Evolutionary conservation across 2,888 invertebrate genomes (phyloP), one percentile per base, ranked within the genome.

Genomic region (Agrotis puta): DNA sequence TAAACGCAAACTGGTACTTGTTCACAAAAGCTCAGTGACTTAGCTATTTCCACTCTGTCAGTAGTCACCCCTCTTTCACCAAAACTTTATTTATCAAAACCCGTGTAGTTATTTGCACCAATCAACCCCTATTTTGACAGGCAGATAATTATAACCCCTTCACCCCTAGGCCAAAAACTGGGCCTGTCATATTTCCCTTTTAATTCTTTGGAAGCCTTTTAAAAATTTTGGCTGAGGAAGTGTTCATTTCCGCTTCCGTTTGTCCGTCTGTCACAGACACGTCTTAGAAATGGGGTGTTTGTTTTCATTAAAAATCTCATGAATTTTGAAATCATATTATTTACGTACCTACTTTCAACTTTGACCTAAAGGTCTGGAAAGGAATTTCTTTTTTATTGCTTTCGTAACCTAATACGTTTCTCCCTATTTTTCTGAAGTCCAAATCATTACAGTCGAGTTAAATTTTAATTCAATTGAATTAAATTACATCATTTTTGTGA

Each of bases 401-500:
- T 39, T 33, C 5, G 16, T 14, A 51, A 57, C 13, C 11, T 39
- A 27, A 59, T 33, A 18, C 24, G 2, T 2, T 9, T 13, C 3
- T 20, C 47, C 50, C 45, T 50, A 22, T 70, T 56, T 64, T 53
- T 61, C 39, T 63, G 24, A 75, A 79, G 70, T 62, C 24, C 54
- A 64, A 74, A 65, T 65, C 67, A 64, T 68, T 57, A 54, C 65
- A 56, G 64, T 45, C 73, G 70, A 57, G 61, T 77, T 74, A 77
- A 74, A 83, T 80, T 80, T 74, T 83, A 84, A 85, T 86, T 79
- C 80, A 78, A 84, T 81, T 77, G 78, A 79, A 83, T 86, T 81
- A 71, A 76, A 85, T 86, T 82, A 76, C 67, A 71, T 74, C 43
- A 85, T 77, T 78, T 84, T 79, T 78, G 27, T 72, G 63, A 79